Conservation (phyloP, 2,888 invertebrate species). For the Lepeophtheirus nordmannii region DNA sequence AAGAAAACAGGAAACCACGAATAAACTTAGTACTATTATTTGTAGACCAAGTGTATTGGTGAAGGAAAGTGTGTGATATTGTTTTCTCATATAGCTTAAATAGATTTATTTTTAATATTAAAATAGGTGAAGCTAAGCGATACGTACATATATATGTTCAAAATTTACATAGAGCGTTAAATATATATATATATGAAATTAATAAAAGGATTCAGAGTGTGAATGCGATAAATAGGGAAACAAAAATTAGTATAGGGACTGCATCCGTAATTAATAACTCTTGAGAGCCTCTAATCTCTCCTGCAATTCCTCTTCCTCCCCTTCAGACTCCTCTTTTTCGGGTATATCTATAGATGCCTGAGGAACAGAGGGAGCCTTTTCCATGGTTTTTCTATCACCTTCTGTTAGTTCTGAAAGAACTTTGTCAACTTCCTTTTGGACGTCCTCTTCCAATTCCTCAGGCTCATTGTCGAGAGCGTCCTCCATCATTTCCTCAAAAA, state of each 20-base stretch:
- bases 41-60: background rate
- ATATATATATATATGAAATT: no score
- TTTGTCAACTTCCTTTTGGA: conserved; percentile 81
- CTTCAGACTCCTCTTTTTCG: conserved; percentile 37
- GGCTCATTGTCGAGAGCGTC: conserved; percentile 87
- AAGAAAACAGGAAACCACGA: background rate
- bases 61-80: background rate
- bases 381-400: background rate
- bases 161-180: no score
- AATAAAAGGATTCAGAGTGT: no score
- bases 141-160: conserved; percentile 32
- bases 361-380: conserved; percentile 39
- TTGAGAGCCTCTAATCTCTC: conserved; percentile 67
- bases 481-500: conserved; percentile 97
- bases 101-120: conserved; percentile 26
- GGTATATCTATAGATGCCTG: conserved; percentile 42
- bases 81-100: conserved; percentile 9
- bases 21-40: background rate
- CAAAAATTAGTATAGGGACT: no score
- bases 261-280: conserved; percentile 44
- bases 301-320: conserved; percentile 64
- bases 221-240: no score
- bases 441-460: conserved; percentile 90
- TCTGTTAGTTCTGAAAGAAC: conserved; percentile 36
- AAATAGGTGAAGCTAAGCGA: conserved; percentile 43